phyloP scores from a whole-genome alignment of 1,140 invertebrate species.

The Cryptotermes secundus region DNA sequence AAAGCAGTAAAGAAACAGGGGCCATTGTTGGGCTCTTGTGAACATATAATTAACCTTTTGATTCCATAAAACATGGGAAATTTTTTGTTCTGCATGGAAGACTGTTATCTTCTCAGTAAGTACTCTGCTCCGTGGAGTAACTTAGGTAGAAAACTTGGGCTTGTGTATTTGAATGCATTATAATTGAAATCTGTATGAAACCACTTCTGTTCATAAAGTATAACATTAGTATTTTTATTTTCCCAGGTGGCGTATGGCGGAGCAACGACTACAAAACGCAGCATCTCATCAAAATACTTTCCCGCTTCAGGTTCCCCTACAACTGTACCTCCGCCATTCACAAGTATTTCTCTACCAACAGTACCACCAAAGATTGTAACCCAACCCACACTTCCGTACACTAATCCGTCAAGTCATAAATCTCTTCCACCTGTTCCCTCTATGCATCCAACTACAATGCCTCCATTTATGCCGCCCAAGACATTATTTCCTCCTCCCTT shows the following conservation, averaged over 20 bases:
- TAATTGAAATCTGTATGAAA: too few relatives aligned
- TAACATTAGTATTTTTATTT: background rate
- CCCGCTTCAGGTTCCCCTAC: constrained; percentile 55
- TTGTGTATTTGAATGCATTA: too few relatives aligned
- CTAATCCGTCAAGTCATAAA: background rate
- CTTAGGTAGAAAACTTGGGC: too few relatives aligned
- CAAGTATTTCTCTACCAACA: constrained; percentile 32
- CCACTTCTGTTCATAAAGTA: too few relatives aligned
- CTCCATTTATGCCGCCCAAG: constrained; percentile 52
- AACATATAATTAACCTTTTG: too few relatives aligned
- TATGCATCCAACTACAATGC: constrained; percentile 39
- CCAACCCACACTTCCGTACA: constrained; percentile 43
- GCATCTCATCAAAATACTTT: constrained; percentile 63
- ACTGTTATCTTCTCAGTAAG: too few relatives aligned
- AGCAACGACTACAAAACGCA: constrained; percentile 60
- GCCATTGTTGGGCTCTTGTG: too few relatives aligned
- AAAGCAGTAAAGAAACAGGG: too few relatives aligned
- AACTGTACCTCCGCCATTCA: constrained; percentile 58
- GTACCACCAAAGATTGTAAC: constrained; percentile 48
- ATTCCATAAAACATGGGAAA: too few relatives aligned
- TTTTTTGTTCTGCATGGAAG: too few relatives aligned
- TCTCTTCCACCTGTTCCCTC: background rate
- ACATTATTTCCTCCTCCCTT: constrained; percentile 69
- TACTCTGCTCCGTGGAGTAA: too few relatives aligned
- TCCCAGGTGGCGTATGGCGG: constrained; percentile 55